Evolutionary conservation across 2,888 invertebrate species (phyloP).

Genomic region (Scaptomyza flava): DNA sequence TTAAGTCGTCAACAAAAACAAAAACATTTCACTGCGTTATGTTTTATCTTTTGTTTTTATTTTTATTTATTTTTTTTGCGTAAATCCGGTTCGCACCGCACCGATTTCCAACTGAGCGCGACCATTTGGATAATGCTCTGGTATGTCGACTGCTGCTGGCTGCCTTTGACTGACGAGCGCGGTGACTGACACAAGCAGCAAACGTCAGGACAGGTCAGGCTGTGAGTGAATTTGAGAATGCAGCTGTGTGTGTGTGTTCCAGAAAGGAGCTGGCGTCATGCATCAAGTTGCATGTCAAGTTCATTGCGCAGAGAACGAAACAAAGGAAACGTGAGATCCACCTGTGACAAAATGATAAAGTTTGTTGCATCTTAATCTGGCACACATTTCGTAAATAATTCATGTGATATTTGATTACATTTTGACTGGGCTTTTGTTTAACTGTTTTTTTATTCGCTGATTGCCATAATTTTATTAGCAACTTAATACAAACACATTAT

Average conservation of each 20-base stretch:
- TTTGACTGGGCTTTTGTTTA: constrained; percentile 22
- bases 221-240: constrained; percentile 10
- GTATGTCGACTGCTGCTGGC: constrained; percentile 18
- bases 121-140: constrained; percentile 17
- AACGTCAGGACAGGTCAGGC: constrained; percentile 61
- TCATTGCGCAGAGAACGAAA: constrained; percentile 45
- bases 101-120: constrained; percentile 57
- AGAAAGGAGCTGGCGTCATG: constrained; percentile 33
- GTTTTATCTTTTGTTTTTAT: constrained; percentile 18
- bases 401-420: constrained; percentile 36
- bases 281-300: constrained; percentile 52
- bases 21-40: constrained; percentile 19
- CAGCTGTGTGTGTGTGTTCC: constrained; percentile 4
- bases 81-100: constrained; percentile 69
- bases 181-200: constrained; percentile 59
- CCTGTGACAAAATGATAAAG: constrained; percentile 7
- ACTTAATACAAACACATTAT: constrained; percentile 58
- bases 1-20: constrained; percentile 32
- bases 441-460: constrained; percentile 29
- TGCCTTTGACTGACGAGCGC: constrained; percentile 48
- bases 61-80: constrained; percentile 40
- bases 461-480: constrained; percentile 41
- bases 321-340: constrained; percentile 58
- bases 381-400: constrained; percentile 57
- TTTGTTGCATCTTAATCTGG: constrained; percentile 40